phyloP scores from a whole-genome alignment of 2,113 vertebrate genomes.

The Argyrosomus japonicus region DNA sequence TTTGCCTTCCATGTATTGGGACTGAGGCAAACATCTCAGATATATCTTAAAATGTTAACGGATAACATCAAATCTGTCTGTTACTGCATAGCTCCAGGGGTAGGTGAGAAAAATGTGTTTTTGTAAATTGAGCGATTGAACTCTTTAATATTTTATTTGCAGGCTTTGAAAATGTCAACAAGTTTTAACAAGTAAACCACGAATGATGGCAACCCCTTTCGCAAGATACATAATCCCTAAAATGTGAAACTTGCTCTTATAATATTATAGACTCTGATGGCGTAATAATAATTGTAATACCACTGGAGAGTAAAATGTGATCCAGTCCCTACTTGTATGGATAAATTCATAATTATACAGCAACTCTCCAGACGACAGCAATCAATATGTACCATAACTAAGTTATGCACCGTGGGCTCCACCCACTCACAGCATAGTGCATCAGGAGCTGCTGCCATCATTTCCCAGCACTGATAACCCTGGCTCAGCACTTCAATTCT shows the following conservation, averaged over 20 bases:
- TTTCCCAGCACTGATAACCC: constrained; percentile 4
- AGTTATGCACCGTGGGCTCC: neutral
- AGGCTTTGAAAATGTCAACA: neutral
- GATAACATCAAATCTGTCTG: no score
- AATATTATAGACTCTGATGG: neutral
- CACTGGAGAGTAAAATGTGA: neutral
- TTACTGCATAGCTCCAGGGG: no score
- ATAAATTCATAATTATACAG: constrained; percentile 4
- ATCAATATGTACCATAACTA: neutral
- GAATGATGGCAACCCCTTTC: neutral
- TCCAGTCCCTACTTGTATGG: neutral
- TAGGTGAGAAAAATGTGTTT: neutral
- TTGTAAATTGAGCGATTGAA: neutral
- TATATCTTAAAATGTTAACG: neutral
- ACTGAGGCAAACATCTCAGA: neutral
- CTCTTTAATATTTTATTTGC: neutral
- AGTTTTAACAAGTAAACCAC: neutral
- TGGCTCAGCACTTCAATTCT: constrained; percentile 27
- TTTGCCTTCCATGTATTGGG: neutral
- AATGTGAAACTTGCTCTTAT: neutral
- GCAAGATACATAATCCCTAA: neutral
- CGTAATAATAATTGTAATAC: neutral
- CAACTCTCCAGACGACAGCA: neutral
- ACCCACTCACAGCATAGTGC: neutral
- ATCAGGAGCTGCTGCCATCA: neutral